Percentiles rank a stretch among this genome's conserved stretches.
phyloP scores from a whole-genome alignment of 2,113 vertebrate species.

The Hippocampus zosterae region DNA sequence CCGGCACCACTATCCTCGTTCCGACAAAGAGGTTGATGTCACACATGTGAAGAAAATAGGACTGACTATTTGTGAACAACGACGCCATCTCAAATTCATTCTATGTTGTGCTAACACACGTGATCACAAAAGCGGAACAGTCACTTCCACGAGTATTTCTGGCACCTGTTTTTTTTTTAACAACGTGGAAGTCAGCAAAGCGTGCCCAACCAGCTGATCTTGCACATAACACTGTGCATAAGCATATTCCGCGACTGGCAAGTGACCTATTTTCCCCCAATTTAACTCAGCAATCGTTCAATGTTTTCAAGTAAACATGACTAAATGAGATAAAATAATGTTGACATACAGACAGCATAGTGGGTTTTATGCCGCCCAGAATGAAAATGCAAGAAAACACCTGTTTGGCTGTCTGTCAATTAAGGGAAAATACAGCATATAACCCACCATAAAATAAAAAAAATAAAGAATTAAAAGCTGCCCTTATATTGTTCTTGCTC shows the following conservation, averaged over 20 bases:
- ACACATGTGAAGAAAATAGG: constrained; percentile 12
- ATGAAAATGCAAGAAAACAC: not conserved
- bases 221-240: not conserved
- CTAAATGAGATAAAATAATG: constrained; percentile 18
- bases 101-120: not conserved
- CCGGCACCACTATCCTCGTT: constrained; percentile 25
- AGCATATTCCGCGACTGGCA: not conserved
- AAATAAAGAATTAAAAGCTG: not conserved
- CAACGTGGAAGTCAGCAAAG: constrained; percentile 2
- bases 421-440: constrained; percentile 7
- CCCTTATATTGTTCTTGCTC: not conserved
- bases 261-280: constrained; percentile 3
- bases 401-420: not conserved
- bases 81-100: not conserved
- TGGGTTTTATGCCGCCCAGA: not conserved
- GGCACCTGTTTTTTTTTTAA: not conserved
- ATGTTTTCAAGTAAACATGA: constrained; percentile 10
- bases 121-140: not conserved
- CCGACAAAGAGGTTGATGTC: constrained; percentile 10
- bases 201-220: not conserved
- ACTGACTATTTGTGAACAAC: not conserved
- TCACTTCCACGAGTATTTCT: constrained; percentile 1
- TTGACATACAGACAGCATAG: not conserved
- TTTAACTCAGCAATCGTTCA: constrained; percentile 10
- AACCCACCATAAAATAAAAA: not conserved